Evolutionary conservation across 2,113 vertebrate species (phyloP).

Genomic region (Leucosticte australis): DNA sequence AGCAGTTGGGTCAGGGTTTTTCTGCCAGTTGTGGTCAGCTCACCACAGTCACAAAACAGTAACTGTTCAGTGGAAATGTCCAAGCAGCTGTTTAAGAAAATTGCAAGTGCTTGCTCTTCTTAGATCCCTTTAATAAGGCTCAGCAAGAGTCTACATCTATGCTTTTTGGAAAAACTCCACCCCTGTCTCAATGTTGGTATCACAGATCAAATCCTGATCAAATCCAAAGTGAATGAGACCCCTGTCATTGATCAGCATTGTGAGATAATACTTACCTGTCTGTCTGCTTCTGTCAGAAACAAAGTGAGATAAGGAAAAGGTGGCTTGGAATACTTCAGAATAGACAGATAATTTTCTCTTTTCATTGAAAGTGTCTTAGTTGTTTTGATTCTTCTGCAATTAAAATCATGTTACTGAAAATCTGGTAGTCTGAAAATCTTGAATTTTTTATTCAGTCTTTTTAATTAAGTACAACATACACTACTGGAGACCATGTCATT

Average conservation of each 20-base stretch:
- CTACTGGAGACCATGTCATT: not conserved
- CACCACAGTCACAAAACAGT: not conserved
- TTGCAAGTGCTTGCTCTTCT: not conserved
- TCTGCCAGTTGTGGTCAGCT: not conserved
- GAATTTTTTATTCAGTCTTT: not conserved
- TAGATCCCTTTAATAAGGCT: not conserved
- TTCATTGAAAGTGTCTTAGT: not conserved
- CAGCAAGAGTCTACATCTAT: not conserved
- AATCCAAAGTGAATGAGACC: not conserved
- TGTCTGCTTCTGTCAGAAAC: not conserved
- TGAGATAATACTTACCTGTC: not conserved
- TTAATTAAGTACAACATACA: not conserved
- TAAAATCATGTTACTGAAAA: not conserved
- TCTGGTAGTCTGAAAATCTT: not conserved
- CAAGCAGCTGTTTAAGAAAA: not conserved
- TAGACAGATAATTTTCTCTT: not conserved
- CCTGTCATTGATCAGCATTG: not conserved
- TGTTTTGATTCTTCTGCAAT: not conserved
- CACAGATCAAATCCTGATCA: not conserved
- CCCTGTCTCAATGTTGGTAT: not conserved
- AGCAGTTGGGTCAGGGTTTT: not conserved
- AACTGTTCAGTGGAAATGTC: not conserved
- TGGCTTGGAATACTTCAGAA: not conserved
- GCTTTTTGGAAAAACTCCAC: not conserved
- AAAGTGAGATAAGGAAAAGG: not conserved